A percentile compares a stretch with the other conserved stretches of the same genome.
Conservation (phyloP, 1,140 invertebrate species). For the Coenobita brevimanus region DNA sequence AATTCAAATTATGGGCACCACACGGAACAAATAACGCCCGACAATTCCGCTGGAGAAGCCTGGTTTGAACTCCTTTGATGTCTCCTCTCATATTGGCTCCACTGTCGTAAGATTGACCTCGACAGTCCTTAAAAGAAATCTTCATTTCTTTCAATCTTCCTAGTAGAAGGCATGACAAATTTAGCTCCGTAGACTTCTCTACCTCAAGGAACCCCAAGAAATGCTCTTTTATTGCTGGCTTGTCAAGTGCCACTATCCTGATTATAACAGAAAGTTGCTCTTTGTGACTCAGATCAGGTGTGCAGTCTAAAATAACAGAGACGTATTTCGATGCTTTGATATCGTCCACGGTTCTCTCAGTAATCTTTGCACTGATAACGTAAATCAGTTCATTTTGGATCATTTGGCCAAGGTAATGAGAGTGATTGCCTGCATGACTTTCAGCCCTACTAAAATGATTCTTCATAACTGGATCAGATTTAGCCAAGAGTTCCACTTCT, state of each 20-base stretch:
- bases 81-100: too few relatives aligned
- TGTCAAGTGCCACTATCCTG: background rate
- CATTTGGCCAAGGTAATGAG: background rate
- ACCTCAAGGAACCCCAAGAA: slow-evolving; percentile 2
- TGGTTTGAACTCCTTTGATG: too few relatives aligned
- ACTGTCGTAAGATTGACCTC: slow-evolving; percentile 31
- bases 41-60: too few relatives aligned
- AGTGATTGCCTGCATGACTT: background rate
- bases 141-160: background rate
- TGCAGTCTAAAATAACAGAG: background rate
- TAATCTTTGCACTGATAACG: background rate
- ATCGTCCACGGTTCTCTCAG: background rate
- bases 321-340: background rate
- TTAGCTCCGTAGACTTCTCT: background rate
- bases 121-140: slow-evolving; percentile 15
- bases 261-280: slow-evolving; percentile 14
- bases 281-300: background rate
- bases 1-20: too few relatives aligned
- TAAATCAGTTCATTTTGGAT: slow-evolving; percentile 19
- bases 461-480: slow-evolving; percentile 20
- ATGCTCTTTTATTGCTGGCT: slow-evolving; percentile 23
- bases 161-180: background rate
- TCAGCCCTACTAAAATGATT: background rate
- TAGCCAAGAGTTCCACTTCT: background rate
- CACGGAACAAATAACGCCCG: too few relatives aligned